A percentile compares a stretch with the other conserved stretches of the same genome.
These are phyloP conservation scores for Elysia chlorotica DNA, from an alignment of 1,140 invertebrate genomes.

Conservation along the genomic window DNA sequence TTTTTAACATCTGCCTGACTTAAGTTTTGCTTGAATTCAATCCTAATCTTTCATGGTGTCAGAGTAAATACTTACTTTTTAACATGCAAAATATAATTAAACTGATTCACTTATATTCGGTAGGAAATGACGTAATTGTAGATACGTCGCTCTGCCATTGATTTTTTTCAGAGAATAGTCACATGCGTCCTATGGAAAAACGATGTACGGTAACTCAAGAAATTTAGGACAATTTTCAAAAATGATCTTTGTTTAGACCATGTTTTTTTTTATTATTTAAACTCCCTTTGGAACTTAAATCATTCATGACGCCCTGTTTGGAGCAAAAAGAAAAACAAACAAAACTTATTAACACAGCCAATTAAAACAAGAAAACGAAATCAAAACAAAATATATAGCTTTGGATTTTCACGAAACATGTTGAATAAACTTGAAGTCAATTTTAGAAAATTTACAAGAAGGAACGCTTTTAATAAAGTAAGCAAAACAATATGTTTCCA, in stretches of 20 bases:
- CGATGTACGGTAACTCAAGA: background rate
- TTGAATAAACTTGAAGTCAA: background rate
- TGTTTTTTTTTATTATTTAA: background rate
- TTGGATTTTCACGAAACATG: background rate
- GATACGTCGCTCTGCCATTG: background rate
- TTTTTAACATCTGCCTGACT: too few species aligned
- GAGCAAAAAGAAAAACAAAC: too few species aligned
- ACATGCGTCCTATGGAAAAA: background rate
- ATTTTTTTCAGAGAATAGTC: background rate
- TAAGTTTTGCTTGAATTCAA: too few species aligned
- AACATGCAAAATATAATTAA: background rate
- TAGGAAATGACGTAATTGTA: background rate
- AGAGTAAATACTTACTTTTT: background rate
- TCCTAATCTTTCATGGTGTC: too few species aligned
- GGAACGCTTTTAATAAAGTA: too few species aligned
- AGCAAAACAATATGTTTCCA: too few species aligned
- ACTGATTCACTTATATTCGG: background rate
- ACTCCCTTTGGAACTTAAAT: background rate
- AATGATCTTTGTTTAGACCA: background rate
- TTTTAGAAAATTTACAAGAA: background rate
- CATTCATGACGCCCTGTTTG: background rate
- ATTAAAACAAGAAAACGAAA: background rate
- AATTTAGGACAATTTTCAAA: background rate
- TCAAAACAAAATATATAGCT: background rate
- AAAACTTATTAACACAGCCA: background rate